Conservation (phyloP, 2,113 vertebrate species). For the Labeo rohita region DNA sequence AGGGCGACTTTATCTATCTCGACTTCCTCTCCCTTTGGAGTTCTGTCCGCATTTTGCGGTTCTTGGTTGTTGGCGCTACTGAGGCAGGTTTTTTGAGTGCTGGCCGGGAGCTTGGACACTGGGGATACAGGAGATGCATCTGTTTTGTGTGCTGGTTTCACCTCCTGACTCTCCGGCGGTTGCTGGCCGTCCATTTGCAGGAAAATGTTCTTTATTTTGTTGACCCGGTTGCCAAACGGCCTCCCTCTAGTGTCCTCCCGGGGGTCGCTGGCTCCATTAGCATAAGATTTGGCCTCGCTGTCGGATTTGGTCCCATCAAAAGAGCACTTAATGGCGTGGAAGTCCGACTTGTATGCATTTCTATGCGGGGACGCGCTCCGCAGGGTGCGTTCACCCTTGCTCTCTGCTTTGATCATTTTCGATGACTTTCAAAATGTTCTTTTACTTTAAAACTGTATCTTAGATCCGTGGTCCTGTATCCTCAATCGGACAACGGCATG, state of each 20-base stretch:
- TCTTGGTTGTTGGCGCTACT: conserved; percentile 74
- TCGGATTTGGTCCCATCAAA: conserved; percentile 85
- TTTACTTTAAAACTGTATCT: neutral
- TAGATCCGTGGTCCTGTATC: conserved; percentile 39
- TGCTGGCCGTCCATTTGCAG: conserved; percentile 87
- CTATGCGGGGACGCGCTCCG: conserved; percentile 91
- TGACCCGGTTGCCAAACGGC: conserved; percentile 86
- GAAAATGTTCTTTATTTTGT: conserved; percentile 94
- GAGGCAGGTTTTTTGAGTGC: conserved; percentile 72
- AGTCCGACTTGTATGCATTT: conserved; percentile 91
- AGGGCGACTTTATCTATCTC: conserved; percentile 88
- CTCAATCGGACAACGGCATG: conserved; percentile 61
- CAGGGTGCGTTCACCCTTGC: conserved; percentile 87
- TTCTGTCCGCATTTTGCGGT: conserved; percentile 73
- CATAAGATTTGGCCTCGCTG: conserved; percentile 71
- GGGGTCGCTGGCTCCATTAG: conserved; percentile 81
- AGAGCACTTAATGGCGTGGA: conserved; percentile 90
- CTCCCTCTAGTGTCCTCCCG: conserved; percentile 83
- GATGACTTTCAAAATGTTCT: conserved; percentile 46
- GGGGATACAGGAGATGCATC: conserved; percentile 74
- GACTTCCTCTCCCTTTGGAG: conserved; percentile 81
- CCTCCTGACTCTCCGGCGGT: conserved; percentile 81
- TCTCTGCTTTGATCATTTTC: conserved; percentile 89
- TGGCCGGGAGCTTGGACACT: conserved; percentile 71
- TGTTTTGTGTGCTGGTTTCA: conserved; percentile 72